Evolutionary conservation across 1,140 invertebrate species (phyloP), one percentile per base, ranked within the genome.

Genomic region (Bombus huntii): DNA sequence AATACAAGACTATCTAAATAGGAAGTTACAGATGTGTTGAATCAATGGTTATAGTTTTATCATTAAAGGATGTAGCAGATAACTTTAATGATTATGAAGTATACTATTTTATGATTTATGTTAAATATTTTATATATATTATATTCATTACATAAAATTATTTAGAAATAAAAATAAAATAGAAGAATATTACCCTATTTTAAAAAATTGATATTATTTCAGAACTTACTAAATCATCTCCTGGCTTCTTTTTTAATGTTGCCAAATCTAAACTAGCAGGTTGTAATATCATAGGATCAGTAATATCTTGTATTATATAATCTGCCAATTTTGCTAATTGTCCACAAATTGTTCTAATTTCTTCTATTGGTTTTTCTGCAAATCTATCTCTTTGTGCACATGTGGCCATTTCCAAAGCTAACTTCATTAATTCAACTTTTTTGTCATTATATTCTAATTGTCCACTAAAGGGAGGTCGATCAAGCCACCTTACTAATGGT

Each of bases 261-360:
- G 98, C 98, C 72, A 98, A 95, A 95, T 98, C 98, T 66, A 99
- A 95, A 31, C 97, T 97, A 12, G 98, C 97, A 18, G 98, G 98
- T 94, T 99, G 98, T 72, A 99, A 95, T 85, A 98, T 97, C 95
- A 98, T 96, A 9, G 98, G 98, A 96, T 99, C 98, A 85, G 96
- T 96, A 81, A 97, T 97, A 90, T 98, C 97, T 95, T 98, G 97
- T 87, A 99, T 97, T 86, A 99, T 97, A 91, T 97, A 97, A 95
- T 99, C 98, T 81, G 98, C 98, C 59, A 98, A 94, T 81, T 97
- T 96, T 15, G 97, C 97, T 59, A 99, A 94, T 89, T 97, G 96
- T 78, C 96, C 95, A 84, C 98, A 98, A 85, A 96, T 96, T 31
- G 96, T 96, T 86, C 96, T 96, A 68, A 98, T 98, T 83, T 97